Evolutionary conservation across 1,140 invertebrate genomes (phyloP), one percentile per base, ranked within the genome.

Genomic region (Ips nitidus): DNA sequence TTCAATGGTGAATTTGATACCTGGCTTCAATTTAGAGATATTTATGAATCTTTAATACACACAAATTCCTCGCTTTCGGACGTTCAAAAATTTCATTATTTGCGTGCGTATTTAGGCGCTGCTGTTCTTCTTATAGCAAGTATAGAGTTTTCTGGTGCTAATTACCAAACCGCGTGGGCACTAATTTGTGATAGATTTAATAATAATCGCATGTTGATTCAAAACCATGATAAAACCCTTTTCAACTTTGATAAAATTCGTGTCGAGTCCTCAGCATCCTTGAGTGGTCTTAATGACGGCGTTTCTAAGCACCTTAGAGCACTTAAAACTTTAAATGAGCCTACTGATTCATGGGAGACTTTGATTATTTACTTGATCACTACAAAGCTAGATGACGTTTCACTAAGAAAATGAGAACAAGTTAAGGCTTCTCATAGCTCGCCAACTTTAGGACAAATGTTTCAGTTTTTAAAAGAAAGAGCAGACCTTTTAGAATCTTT

Each of bases 111-210:
- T 5, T 5, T 55, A 55, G 52, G 52, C 5, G 4, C 8, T 4
- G 36, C 5, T 22, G 5, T 37, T 36, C 4, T 55, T 56, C n/a
- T 57, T 39, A 69, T 41, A 55, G 3, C 4, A 43, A 53, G 4
- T 8, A 1, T 75, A 2, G 73, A 74, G 39, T 73, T 76, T 36
- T 69, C 52, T 1, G 61, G 70, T 6, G 63, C 52, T 8, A 79
- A 77, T 70, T 81, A 79, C 57, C 39, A 36, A 2, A 65, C 57
- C 22, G 78, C 77, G 3, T 79, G 77, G 76, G 58, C 74, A 7
- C 66, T 74, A 36, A 63, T 81, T 2, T 70, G 61, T 36, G 65
- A 78, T 40, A 52, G 75, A 56, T 81, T 74, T 52, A 69, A 80
- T 41, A 79, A 79, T 43, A 66, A 63, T 7, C 68, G 71, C 5